Conservation (phyloP, 2,113 vertebrate species). For the Cricetomys ansorgei region DNA sequence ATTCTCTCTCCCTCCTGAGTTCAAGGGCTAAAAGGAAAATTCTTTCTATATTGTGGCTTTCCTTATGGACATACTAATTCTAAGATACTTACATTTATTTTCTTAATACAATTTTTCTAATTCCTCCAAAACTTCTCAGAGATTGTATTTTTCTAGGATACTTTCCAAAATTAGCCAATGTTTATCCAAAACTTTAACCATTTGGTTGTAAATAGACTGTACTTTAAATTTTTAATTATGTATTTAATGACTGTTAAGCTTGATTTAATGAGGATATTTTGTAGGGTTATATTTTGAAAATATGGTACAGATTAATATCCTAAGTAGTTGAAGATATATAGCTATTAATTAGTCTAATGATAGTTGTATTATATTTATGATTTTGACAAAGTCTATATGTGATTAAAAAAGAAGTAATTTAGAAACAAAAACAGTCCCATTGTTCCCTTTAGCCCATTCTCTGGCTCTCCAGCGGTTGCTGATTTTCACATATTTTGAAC, state of each 20-base stretch:
- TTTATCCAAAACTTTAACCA: slow-evolving; percentile 18
- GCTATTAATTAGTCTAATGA: slow-evolving; percentile 30
- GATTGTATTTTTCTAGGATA: slow-evolving; percentile 53
- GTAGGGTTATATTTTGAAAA: slow-evolving; percentile 54
- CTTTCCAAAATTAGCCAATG: neutral
- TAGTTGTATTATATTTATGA: slow-evolving; percentile 27
- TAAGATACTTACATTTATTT: slow-evolving; percentile 40
- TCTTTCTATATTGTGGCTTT: slow-evolving; percentile 24
- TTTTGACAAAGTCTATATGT: neutral
- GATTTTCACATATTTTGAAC: slow-evolving; percentile 36
- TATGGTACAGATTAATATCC: slow-evolving; percentile 21
- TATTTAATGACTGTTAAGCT: slow-evolving; percentile 24
- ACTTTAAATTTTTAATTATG: slow-evolving; percentile 33
- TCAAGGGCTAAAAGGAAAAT: slow-evolving; percentile 44
- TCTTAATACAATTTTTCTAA: slow-evolving; percentile 16
- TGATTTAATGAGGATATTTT: slow-evolving; percentile 19
- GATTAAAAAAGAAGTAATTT: neutral
- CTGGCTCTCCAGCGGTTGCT: neutral
- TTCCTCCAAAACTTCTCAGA: slow-evolving; percentile 32
- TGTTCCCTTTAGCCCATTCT: neutral
- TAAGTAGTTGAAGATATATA: neutral
- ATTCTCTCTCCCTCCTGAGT: neutral
- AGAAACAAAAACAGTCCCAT: slow-evolving; percentile 18
- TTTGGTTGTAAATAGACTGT: neutral
- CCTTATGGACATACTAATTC: neutral